Percentiles rank a stretch among this genome's conserved stretches.
Evolutionary conservation across 1,140 invertebrate genomes (phyloP).

Genomic region (Diachasma alloeum): DNA sequence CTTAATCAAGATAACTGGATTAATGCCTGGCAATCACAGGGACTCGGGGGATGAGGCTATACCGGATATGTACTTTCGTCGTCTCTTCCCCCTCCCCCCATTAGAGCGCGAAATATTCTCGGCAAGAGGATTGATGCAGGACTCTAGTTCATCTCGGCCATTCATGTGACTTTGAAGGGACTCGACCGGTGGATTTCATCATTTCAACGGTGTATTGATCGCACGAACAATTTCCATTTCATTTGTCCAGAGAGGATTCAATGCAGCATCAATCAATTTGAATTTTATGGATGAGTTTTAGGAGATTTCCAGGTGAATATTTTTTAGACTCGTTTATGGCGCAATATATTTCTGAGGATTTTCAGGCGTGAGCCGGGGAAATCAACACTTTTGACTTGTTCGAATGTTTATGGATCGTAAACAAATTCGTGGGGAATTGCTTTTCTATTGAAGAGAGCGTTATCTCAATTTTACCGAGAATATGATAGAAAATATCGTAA

Average conservation of each 20-base stretch:
- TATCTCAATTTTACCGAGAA: no score
- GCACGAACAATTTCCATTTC: not conserved
- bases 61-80: not conserved
- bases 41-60: not conserved
- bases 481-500: no score
- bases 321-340: no score
- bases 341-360: no score
- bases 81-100: not conserved
- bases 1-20: conserved; percentile 8
- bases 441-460: no score
- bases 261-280: no score
- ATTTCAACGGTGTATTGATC: not conserved
- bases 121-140: not conserved
- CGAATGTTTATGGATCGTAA: no score
- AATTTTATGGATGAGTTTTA: no score
- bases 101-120: not conserved
- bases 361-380: no score
- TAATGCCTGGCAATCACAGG: not conserved
- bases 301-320: no score
- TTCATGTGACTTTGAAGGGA: not conserved
- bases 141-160: not conserved
- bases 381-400: no score
- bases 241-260: not conserved
- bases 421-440: no score
- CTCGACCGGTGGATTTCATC: not conserved